phyloP scores from a whole-genome alignment of 2,113 vertebrate genomes.

The Candoia aspera region DNA sequence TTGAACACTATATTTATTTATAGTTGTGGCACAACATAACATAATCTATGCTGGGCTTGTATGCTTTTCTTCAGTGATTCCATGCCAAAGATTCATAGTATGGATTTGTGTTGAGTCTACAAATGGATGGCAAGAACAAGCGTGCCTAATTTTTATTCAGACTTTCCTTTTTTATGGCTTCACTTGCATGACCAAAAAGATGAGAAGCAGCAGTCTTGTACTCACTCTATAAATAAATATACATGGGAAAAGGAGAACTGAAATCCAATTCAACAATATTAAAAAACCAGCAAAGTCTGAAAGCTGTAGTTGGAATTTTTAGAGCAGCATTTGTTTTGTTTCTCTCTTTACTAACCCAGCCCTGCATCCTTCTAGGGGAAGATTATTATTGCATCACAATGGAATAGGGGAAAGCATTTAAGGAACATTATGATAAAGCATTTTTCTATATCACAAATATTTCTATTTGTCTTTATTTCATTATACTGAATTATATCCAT shows the following conservation, averaged over 20 bases:
- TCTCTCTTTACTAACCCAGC: background rate
- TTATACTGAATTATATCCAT: background rate
- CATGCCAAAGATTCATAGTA: background rate
- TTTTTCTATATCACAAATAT: background rate
- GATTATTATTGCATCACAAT: background rate
- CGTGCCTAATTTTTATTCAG: background rate
- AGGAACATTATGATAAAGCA: background rate
- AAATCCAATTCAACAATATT: constrained; percentile 5
- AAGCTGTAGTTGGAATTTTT: background rate
- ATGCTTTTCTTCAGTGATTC: background rate
- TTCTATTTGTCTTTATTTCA: background rate
- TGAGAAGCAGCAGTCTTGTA: background rate
- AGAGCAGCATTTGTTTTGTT: background rate
- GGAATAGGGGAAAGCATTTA: background rate
- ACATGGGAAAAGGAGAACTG: background rate
- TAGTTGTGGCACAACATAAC: background rate
- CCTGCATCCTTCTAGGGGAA: background rate
- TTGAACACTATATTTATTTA: background rate
- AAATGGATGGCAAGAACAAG: background rate
- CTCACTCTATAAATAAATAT: background rate
- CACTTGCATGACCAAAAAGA: background rate
- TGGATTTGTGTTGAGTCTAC: background rate
- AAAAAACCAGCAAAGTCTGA: background rate
- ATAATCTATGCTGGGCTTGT: background rate
- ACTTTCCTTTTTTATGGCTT: background rate